Evolutionary conservation across 2,888 invertebrate species (phyloP).

Genomic region (Antitype chi): DNA sequence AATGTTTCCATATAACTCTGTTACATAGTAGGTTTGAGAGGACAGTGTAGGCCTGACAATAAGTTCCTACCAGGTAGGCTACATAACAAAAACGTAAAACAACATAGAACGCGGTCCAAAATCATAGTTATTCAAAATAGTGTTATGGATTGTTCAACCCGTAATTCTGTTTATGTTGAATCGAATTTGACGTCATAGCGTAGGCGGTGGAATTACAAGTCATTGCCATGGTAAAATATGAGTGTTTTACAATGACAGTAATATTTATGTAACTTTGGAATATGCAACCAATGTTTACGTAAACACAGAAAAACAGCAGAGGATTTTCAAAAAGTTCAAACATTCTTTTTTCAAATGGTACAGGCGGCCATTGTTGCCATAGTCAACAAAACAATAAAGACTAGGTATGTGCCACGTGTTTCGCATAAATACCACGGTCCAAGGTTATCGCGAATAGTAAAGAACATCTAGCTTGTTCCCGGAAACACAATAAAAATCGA

Average conservation of each 20-base stretch:
- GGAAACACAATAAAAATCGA: conserved; percentile 19
- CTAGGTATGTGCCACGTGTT: conserved; percentile 72
- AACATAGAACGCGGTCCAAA: not conserved
- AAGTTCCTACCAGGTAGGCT: not conserved
- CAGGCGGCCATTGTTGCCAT: conserved; percentile 56
- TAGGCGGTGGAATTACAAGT: conserved; percentile 21
- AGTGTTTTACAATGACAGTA: conserved; percentile 18
- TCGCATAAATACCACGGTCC: conserved; percentile 75
- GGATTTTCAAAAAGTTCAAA: conserved; percentile 39
- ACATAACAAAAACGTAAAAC: not conserved
- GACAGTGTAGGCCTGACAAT: not conserved
- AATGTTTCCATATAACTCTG: not conserved
- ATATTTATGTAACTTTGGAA: conserved; percentile 29
- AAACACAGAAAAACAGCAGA: conserved; percentile 20
- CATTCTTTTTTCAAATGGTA: conserved; percentile 46
- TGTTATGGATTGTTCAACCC: not conserved
- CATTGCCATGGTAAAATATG: conserved; percentile 29
- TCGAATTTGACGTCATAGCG: conserved; percentile 28
- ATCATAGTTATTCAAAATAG: not conserved
- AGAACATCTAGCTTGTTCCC: conserved; percentile 51
- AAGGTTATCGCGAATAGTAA: conserved; percentile 69
- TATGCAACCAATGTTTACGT: conserved; percentile 15
- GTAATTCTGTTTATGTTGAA: conserved; percentile 16
- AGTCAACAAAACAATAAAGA: conserved; percentile 63
- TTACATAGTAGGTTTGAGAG: not conserved